phyloP scores from a whole-genome alignment of 2,113 vertebrate species.

The Centropristis striata region DNA sequence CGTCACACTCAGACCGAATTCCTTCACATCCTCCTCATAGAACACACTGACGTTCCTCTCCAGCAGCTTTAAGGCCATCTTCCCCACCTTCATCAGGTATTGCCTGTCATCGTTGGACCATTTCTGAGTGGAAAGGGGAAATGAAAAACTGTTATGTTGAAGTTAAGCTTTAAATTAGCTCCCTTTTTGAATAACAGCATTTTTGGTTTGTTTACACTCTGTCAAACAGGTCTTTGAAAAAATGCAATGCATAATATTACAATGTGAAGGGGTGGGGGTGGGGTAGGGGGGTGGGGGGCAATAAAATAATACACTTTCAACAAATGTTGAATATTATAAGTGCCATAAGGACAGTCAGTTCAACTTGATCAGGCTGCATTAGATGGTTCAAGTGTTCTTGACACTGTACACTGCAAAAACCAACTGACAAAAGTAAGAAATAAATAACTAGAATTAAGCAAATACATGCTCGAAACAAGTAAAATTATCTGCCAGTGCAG shows the following conservation, averaged over 20 bases:
- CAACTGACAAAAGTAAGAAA: too few relatives aligned
- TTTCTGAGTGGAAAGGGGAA: conserved; percentile 29
- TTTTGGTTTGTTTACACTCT: background rate
- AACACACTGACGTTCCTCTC: conserved; percentile 61
- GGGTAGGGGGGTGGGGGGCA: too few relatives aligned
- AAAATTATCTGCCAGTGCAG: too few relatives aligned
- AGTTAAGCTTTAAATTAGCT: background rate
- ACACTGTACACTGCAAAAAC: too few relatives aligned
- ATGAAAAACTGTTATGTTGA: background rate
- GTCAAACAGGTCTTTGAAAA: background rate
- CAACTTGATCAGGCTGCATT: background rate
- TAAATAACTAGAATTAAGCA: too few relatives aligned
- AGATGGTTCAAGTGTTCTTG: background rate
- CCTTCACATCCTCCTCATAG: conserved; percentile 62
- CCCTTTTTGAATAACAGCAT: background rate
- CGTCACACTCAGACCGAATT: conserved; percentile 34
- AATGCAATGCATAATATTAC: background rate
- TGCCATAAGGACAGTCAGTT: background rate
- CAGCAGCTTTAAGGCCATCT: conserved; percentile 77
- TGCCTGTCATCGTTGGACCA: conserved; percentile 63
- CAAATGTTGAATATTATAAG: background rate
- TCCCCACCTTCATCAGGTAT: conserved; percentile 63
- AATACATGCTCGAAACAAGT: too few relatives aligned
- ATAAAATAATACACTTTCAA: background rate
- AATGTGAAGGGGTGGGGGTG: too few relatives aligned